Evolutionary conservation across 2,888 invertebrate species (phyloP).

Genomic region (Amiota mariae): DNA sequence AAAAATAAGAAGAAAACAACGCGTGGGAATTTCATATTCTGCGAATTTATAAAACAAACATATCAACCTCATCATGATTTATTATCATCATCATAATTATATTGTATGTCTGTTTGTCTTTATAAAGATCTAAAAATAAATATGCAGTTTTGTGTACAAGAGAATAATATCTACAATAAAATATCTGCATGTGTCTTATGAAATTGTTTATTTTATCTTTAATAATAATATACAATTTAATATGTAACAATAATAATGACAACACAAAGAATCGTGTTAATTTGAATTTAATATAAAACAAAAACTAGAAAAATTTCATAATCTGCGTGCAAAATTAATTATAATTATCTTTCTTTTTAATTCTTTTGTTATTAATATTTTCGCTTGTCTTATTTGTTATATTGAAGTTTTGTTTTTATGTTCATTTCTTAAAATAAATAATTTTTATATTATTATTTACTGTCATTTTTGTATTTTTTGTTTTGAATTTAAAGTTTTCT

Average conservation of each 20-base stretch:
- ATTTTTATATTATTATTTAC: slow-evolving; percentile 4
- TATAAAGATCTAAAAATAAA: too few relatives aligned
- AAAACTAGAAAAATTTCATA: too few relatives aligned
- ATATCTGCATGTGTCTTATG: neutral
- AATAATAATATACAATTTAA: too few relatives aligned
- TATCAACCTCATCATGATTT: neutral
- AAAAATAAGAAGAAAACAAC: slow-evolving; percentile 45
- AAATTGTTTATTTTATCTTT: neutral
- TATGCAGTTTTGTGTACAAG: too few relatives aligned
- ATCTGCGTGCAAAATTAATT: too few relatives aligned
- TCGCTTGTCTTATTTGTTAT: neutral
- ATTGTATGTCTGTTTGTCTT: too few relatives aligned
- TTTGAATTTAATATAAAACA: slow-evolving; percentile 1
- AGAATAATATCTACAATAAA: neutral
- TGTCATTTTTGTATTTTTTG: neutral
- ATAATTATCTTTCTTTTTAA: too few relatives aligned
- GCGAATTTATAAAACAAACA: slow-evolving; percentile 43
- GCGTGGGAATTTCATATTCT: slow-evolving; percentile 61
- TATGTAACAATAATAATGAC: neutral
- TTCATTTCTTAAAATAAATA: slow-evolving; percentile 1
- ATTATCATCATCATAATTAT: too few relatives aligned
- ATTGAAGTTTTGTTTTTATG: neutral
- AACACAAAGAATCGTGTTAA: slow-evolving; percentile 24
- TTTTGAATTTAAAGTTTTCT: slow-evolving; percentile 11
- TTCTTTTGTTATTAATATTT: too few relatives aligned